A percentile compares a stretch with the other conserved stretches of the same genome.
Evolutionary conservation across 1,140 invertebrate species (phyloP).

Genomic region (Drosophila novamexicana): DNA sequence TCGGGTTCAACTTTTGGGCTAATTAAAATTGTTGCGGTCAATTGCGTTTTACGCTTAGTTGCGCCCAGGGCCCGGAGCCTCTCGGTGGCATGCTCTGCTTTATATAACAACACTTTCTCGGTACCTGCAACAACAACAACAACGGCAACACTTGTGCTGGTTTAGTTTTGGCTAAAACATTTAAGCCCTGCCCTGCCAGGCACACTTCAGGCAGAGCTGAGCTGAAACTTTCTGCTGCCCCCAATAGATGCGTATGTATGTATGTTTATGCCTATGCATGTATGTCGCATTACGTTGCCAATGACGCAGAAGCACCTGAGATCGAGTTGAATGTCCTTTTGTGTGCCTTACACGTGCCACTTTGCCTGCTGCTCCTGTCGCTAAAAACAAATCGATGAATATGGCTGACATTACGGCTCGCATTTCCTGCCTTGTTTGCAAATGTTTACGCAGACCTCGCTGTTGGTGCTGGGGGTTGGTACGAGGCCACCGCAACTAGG

Average conservation of each 20-base stretch:
- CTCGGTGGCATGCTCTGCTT: slow-evolving; percentile 41
- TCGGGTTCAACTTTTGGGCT: slow-evolving; percentile 29
- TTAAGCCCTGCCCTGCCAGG: slow-evolving; percentile 2
- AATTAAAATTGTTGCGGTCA: slow-evolving; percentile 62
- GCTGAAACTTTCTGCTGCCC: slow-evolving; percentile 33
- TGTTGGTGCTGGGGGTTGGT: not conserved
- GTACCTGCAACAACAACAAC: not conserved
- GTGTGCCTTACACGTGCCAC: slow-evolving; percentile 11
- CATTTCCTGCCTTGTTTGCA: slow-evolving; percentile 38
- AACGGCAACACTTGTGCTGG: slow-evolving; percentile 37
- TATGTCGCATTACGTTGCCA: slow-evolving; percentile 1
- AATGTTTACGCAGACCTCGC: slow-evolving; percentile 37
- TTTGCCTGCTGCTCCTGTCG: not conserved
- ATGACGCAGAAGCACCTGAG: slow-evolving; percentile 47
- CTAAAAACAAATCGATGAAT: slow-evolving; percentile 49
- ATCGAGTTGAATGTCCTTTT: slow-evolving; percentile 67
- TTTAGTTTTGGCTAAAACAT: slow-evolving; percentile 39
- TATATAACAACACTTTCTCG: slow-evolving; percentile 50
- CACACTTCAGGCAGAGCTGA: slow-evolving; percentile 4
- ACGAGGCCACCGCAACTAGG: slow-evolving; percentile 58
- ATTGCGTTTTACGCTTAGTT: slow-evolving; percentile 44
- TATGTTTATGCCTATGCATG: not conserved
- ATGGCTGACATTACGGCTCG: slow-evolving; percentile 55
- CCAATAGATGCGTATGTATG: slow-evolving; percentile 12
- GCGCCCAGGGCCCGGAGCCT: slow-evolving; percentile 3